A percentile compares a stretch with the other conserved stretches of the same genome.
Conservation (phyloP, 2,888 invertebrate species). For the Yponomeuta cagnagella region DNA sequence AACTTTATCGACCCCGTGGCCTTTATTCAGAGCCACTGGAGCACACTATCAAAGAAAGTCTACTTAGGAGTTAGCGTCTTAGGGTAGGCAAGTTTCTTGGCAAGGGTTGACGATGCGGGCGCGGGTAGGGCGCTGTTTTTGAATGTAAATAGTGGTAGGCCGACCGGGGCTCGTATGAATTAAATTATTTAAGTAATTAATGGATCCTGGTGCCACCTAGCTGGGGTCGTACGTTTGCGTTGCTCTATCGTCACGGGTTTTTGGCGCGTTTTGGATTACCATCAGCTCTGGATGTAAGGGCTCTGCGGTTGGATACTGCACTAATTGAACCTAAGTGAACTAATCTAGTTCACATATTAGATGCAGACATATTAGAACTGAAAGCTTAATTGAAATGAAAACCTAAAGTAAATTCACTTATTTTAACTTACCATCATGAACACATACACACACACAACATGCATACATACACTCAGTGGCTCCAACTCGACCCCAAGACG, state of each 20-base stretch:
- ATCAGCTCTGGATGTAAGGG: neutral
- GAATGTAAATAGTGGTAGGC: slow-evolving; percentile 70
- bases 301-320: neutral
- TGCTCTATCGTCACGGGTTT: slow-evolving; percentile 12
- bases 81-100: slow-evolving; percentile 67
- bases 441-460: too few species aligned
- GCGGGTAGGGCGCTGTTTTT: slow-evolving; percentile 60
- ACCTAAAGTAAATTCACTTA: too few species aligned
- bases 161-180: slow-evolving; percentile 65
- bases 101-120: slow-evolving; percentile 70
- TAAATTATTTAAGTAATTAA: slow-evolving; percentile 73
- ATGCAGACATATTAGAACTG: too few species aligned
- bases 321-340: too few species aligned
- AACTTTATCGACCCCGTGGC: slow-evolving; percentile 70
- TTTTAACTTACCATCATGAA: too few species aligned
- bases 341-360: too few species aligned
- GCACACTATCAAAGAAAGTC: slow-evolving; percentile 75
- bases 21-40: slow-evolving; percentile 68
- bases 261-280: neutral
- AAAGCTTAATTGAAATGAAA: too few species aligned
- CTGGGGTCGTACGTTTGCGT: slow-evolving; percentile 19
- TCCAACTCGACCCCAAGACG: too few species aligned
- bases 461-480: too few species aligned
- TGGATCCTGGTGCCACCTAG: slow-evolving; percentile 40
- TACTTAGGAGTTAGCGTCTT: slow-evolving; percentile 72